Percentiles rank a stretch among this genome's conserved stretches.
Evolutionary conservation across 2,888 invertebrate genomes (phyloP).

Genomic region (Xestoiulus laeticollis): DNA sequence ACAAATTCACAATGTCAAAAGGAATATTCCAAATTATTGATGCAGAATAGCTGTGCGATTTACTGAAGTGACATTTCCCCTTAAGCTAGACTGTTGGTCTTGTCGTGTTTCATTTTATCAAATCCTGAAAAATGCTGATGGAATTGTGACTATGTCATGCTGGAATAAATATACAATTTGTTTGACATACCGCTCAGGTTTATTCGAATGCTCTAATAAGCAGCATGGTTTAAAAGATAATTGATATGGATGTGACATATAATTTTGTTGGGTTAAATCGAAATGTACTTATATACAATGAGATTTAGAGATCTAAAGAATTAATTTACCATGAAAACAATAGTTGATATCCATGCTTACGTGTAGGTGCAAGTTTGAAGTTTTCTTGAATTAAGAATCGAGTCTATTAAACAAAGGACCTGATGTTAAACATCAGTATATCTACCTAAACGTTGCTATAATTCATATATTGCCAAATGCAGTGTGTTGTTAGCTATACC

Average conservation of each 20-base stretch:
- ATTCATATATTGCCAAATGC: background rate
- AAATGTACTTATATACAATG: background rate
- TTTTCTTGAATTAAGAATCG: no score
- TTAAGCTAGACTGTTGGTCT: background rate
- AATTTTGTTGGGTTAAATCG: background rate
- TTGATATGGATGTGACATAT: background rate
- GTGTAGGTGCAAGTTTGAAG: background rate
- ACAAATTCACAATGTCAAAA: background rate
- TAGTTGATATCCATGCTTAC: background rate
- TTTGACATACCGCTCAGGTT: background rate
- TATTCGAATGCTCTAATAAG: background rate
- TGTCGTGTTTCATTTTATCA: background rate
- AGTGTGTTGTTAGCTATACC: no score
- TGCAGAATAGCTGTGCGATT: background rate
- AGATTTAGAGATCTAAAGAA: background rate
- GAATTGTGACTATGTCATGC: background rate
- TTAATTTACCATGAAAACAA: background rate
- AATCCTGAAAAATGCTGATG: background rate
- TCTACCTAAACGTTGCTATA: background rate
- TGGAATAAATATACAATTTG: background rate
- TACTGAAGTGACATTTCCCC: background rate
- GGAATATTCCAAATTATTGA: background rate
- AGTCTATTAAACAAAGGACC: background rate
- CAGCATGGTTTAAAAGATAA: background rate
- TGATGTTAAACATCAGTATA: background rate